A percentile compares a stretch with the other conserved stretches of the same genome.
Evolutionary conservation across 2,797 vertebrate genomes (phyloP).

Genomic region (Neosilurus hyrtlii): DNA sequence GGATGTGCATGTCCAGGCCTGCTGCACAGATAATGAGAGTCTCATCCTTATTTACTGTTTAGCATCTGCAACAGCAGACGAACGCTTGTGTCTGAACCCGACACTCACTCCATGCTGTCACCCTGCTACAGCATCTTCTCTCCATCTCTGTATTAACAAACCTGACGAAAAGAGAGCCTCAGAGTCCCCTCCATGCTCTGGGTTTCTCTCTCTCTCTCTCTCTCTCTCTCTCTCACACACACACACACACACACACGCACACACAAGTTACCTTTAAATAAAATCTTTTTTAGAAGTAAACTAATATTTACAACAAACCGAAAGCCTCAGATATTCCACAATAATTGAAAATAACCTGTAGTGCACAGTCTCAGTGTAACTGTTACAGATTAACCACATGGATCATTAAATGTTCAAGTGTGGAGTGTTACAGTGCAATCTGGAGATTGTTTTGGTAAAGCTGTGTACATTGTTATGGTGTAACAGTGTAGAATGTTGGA

Average conservation of each 20-base stretch:
- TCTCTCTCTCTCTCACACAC: no score
- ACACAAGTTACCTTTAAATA: no score
- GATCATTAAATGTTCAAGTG: background rate
- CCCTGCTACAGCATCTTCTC: background rate
- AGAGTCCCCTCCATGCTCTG: background rate
- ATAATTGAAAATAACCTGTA: no score
- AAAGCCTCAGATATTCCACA: background rate
- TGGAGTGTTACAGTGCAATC: background rate
- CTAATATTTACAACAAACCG: no score
- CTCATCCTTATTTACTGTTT: constrained; percentile 74
- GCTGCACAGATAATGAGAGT: constrained; percentile 74
- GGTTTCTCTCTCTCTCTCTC: no score
- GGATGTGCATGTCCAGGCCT: constrained; percentile 70
- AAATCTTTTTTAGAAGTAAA: background rate
- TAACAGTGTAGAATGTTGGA: background rate
- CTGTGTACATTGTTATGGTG: background rate
- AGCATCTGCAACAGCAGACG: constrained; percentile 56
- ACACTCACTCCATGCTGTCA: constrained; percentile 53
- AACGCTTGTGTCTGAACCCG: constrained; percentile 12
- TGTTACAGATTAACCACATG: background rate
- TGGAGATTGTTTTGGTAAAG: background rate
- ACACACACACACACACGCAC: no score
- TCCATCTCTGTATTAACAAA: background rate
- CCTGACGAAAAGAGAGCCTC: background rate
- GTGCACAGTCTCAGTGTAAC: no score